A percentile compares a stretch with the other conserved stretches of the same genome.
Evolutionary conservation across 1,140 invertebrate genomes (phyloP).

Genomic region (Apis florea): DNA sequence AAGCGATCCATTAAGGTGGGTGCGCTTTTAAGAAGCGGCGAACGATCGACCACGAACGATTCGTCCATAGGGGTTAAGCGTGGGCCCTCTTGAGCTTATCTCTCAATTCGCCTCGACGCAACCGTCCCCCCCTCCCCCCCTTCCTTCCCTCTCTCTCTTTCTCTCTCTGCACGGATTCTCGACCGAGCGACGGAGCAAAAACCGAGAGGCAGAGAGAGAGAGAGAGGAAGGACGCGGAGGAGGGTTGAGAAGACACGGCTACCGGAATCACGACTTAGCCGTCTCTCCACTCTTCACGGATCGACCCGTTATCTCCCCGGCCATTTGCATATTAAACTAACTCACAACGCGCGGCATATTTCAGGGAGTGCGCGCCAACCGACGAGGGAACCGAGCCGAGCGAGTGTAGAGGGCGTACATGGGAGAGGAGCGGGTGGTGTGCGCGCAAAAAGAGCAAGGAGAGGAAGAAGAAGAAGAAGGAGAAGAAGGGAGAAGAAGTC

Average conservation of each 20-base stretch:
- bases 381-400: neutral
- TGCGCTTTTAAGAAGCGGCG: constrained; percentile 29
- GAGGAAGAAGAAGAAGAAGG: neutral
- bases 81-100: constrained; percentile 75
- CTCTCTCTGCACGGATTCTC: constrained; percentile 23
- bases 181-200: constrained; percentile 4
- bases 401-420: neutral
- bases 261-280: constrained; percentile 79
- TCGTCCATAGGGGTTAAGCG: constrained; percentile 64
- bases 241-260: constrained; percentile 73
- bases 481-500: constrained; percentile 3
- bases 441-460: constrained; percentile 4
- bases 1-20: constrained; percentile 24
- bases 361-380: constrained; percentile 61
- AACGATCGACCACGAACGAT: constrained; percentile 49
- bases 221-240: constrained; percentile 27
- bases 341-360: constrained; percentile 79
- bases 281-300: constrained; percentile 77
- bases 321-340: constrained; percentile 81
- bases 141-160: constrained; percentile 5
- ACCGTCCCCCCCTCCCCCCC: neutral
- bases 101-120: constrained; percentile 73
- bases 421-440: constrained; percentile 2
- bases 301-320: constrained; percentile 76
- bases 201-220: neutral